phyloP scores from a whole-genome alignment of 2,888 invertebrate genomes.

The Venusia cambrica region DNA sequence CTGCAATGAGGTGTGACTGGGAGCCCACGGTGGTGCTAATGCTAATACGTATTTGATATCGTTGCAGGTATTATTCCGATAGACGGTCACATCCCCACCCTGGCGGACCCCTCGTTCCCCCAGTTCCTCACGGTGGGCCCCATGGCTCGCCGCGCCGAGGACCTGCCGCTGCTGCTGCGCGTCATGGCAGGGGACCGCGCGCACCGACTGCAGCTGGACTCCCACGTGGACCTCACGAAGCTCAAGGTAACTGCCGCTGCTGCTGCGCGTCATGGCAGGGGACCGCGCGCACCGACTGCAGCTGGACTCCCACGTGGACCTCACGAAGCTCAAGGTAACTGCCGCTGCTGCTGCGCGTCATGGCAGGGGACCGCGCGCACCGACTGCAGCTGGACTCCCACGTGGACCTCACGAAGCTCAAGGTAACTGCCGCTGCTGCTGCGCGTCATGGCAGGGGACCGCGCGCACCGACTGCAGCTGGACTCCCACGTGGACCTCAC shows the following conservation, averaged over 20 bases:
- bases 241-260: conserved; percentile 80
- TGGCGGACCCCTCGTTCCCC: conserved; percentile 67
- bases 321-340: conserved; percentile 76
- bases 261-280: conserved; percentile 83
- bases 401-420: conserved; percentile 64
- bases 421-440: conserved; percentile 83
- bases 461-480: conserved; percentile 61
- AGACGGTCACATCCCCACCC: conserved; percentile 82
- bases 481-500: conserved; percentile 72
- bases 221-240: conserved; percentile 67
- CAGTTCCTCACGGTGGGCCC: conserved; percentile 84
- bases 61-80: conserved; percentile 75
- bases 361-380: conserved; percentile 72
- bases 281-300: conserved; percentile 57
- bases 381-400: conserved; percentile 73
- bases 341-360: conserved; percentile 81
- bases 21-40: too few species aligned
- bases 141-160: conserved; percentile 88
- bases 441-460: conserved; percentile 80
- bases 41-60: background rate
- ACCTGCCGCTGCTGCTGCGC: conserved; percentile 84
- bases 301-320: conserved; percentile 74
- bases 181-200: conserved; percentile 79
- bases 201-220: conserved; percentile 64
- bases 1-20: too few species aligned